Evolutionary conservation across 2,888 invertebrate species (phyloP), one percentile per base, ranked within the genome.

Genomic region (Blera fallax): DNA sequence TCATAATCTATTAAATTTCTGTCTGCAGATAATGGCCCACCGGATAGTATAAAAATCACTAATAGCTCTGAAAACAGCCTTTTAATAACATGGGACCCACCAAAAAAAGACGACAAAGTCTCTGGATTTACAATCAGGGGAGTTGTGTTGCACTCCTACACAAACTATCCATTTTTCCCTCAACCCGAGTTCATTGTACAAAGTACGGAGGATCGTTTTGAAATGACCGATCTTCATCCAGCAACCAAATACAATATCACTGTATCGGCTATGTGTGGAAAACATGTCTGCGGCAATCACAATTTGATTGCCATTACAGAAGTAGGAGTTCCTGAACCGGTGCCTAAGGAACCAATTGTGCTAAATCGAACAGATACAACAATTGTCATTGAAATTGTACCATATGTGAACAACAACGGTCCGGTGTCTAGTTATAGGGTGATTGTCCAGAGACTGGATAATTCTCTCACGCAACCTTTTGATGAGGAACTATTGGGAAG

Each of bases 181-280:
- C 92, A 94, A 56, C 94, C 94, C 78, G 90, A 92, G 87, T 95
- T 94, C 93, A 93, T 93, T 83, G 94, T 95, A 29, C 93, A 94
- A 11, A 95, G 94, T 89, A 93, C 92, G 58, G 94, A 94, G 54
- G 92, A 93, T 18, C 93, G 93, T 83, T 93, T 93, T 37, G 94
- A 94, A 89, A 90, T 95, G 14, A 92, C 94, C 14, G 94, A 94
- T 89, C 91, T 98, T 2, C 94, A 95, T 87, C 95, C 97, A 0
- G 97, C 96, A 0, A 95, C 96, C 0, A 93, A 93, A 73, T 98
- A 97, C 90, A 95, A 95, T 87, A 93, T 98, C 24, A 95, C 95
- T 40, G 93, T 98, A 1, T 93, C 93, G 27, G 96, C 97, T 0
- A 92, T 93, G 24, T 95, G 95, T 90, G 93, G 90, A 83, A 93